A percentile compares a stretch with the other conserved stretches of the same genome.
Conservation (phyloP, 2,888 invertebrate species). For the Lepidocyrtoides sp. region DNA sequence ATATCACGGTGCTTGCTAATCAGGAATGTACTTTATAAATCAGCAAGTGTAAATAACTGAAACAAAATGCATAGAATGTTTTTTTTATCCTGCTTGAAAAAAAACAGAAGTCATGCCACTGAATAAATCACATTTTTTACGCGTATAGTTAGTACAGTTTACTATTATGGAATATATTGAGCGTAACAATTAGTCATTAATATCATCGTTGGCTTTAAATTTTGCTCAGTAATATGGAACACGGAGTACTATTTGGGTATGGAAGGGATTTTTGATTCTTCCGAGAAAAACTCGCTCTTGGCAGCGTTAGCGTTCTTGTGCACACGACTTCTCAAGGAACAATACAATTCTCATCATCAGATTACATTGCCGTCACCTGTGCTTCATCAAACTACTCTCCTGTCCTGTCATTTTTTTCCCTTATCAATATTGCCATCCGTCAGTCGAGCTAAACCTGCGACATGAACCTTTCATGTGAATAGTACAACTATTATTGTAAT, state of each 20-base stretch:
- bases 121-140: neutral
- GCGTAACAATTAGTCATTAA: neutral
- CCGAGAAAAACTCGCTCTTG: neutral
- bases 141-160: neutral
- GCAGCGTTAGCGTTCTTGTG: too few species aligned
- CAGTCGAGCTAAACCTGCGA: neutral
- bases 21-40: neutral
- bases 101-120: neutral
- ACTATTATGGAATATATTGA: neutral
- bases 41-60: neutral
- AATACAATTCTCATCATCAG: neutral
- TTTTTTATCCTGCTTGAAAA: neutral
- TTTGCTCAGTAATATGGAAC: neutral
- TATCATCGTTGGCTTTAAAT: neutral
- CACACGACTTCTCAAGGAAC: neutral
- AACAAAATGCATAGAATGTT: too few species aligned
- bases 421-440: constrained; percentile 33
- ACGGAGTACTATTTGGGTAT: neutral
- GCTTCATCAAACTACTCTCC: constrained; percentile 36
- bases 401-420: constrained; percentile 7
- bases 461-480: constrained; percentile 11
- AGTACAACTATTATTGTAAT: neutral
- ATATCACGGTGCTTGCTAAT: neutral
- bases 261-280: neutral
- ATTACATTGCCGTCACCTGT: constrained; percentile 33